phyloP scores from a whole-genome alignment of 2,113 vertebrate genomes.

The Acrocephalus kingi region DNA sequence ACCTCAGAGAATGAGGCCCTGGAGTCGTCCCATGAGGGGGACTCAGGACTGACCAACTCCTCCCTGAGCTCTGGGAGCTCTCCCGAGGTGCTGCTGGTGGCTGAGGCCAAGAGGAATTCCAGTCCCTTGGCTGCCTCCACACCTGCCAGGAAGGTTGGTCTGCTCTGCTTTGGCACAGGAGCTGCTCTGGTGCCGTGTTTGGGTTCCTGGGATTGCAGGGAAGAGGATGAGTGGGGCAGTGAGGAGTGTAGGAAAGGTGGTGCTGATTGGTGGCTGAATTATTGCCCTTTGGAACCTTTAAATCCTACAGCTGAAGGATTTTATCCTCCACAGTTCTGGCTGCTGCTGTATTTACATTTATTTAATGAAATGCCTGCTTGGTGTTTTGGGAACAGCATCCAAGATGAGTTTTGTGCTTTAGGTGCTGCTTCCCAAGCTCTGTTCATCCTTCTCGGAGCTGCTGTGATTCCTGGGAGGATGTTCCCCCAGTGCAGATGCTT shows the following conservation, averaged over 20 bases:
- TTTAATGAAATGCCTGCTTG: fast-evolving
- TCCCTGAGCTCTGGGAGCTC: conserved; percentile 81
- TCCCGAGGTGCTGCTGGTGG: conserved; percentile 70
- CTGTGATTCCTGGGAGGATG: not conserved
- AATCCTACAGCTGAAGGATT: not conserved
- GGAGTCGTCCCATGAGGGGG: conserved; percentile 76
- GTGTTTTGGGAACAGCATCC: fast-evolving
- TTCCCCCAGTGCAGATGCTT: not conserved
- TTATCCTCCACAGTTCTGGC: too few relatives aligned
- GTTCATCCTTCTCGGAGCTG: fast-evolving
- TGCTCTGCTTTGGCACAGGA: not conserved
- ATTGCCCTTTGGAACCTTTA: not conserved
- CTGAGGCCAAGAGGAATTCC: not conserved
- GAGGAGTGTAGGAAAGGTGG: fast-evolving
- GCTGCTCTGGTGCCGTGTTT: fast-evolving
- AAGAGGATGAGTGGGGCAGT: fast-evolving
- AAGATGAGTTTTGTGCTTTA: not conserved
- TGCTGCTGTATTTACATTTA: not conserved
- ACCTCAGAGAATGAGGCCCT: not conserved
- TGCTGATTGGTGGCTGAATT: not conserved
- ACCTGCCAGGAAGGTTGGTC: conserved; percentile 69
- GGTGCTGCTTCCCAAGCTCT: not conserved
- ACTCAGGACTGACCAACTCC: conserved; percentile 73
- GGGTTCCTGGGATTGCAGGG: fast-evolving
- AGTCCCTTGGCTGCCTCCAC: conserved; percentile 47